Evolutionary conservation across 1,140 invertebrate species (phyloP).

Genomic region (Drosophila pseudoobscura): DNA sequence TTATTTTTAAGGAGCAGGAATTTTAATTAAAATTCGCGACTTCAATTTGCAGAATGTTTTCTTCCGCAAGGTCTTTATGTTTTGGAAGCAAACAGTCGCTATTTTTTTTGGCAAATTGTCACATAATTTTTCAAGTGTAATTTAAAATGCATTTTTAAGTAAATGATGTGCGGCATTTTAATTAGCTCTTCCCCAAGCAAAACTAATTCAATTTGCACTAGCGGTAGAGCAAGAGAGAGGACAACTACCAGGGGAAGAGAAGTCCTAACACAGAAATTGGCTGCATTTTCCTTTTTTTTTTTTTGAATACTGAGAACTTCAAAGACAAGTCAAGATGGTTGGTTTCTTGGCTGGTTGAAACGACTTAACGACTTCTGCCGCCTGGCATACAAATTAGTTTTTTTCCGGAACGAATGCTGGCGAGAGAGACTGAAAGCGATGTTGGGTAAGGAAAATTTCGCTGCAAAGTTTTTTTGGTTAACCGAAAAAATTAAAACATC

Average conservation of each 20-base stretch:
- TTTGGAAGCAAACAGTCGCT: slow-evolving; percentile 1
- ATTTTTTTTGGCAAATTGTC: slow-evolving; percentile 44
- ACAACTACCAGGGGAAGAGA: slow-evolving; percentile 3
- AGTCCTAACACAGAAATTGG: slow-evolving; percentile 31
- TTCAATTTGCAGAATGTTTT: slow-evolving; percentile 8
- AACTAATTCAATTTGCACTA: slow-evolving; percentile 69
- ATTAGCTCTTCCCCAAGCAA: slow-evolving; percentile 52
- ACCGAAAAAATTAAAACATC: slow-evolving; percentile 82
- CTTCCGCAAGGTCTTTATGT: not conserved
- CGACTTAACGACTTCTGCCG: slow-evolving; percentile 68
- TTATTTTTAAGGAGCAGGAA: slow-evolving; percentile 4
- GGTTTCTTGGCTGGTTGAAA: slow-evolving; percentile 55
- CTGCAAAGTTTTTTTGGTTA: slow-evolving; percentile 66
- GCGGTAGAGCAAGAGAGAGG: slow-evolving; percentile 2
- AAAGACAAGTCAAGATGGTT: slow-evolving; percentile 55
- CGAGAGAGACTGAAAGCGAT: slow-evolving; percentile 39
- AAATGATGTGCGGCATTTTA: slow-evolving; percentile 75
- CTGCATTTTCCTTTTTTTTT: slow-evolving; percentile 35
- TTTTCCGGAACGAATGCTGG: slow-evolving; percentile 9
- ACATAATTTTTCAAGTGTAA: slow-evolving; percentile 60
- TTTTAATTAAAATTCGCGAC: slow-evolving; percentile 48
- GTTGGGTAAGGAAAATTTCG: slow-evolving; percentile 52
- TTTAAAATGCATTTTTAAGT: slow-evolving; percentile 73
- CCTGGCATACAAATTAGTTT: slow-evolving; percentile 76
- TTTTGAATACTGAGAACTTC: slow-evolving; percentile 43